These are phyloP conservation scores for Isichthys henryi DNA, from an alignment of 2,113 vertebrate genomes.

Conservation along the genomic window DNA sequence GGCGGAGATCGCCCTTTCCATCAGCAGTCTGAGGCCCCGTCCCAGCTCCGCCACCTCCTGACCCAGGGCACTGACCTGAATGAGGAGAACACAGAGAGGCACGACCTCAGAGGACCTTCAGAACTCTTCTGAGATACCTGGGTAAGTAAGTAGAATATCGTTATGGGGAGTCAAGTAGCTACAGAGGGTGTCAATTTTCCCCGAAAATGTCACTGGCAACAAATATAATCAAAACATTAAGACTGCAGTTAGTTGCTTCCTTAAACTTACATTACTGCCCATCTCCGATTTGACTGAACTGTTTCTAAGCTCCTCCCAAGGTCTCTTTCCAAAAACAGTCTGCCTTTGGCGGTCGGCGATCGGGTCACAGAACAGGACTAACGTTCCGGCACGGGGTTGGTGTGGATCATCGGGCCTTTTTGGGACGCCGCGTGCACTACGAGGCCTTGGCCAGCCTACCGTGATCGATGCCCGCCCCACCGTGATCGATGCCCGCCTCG, in stretches of 20 bases:
- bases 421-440: background rate
- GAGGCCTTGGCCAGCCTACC: background rate
- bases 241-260: background rate
- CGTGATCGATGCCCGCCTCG: conserved; percentile 30
- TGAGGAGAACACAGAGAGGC: conserved; percentile 30
- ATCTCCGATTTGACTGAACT: background rate
- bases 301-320: background rate
- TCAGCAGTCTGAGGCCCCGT: conserved; percentile 51
- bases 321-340: background rate
- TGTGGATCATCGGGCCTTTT: background rate
- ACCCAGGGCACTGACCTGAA: conserved; percentile 55
- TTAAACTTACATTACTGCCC: background rate
- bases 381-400: background rate
- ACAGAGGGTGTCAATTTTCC: background rate
- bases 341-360: background rate
- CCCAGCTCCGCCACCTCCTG: conserved; percentile 60
- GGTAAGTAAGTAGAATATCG: background rate
- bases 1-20: conserved; percentile 51
- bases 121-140: background rate
- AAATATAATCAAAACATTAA: background rate
- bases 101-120: background rate
- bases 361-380: background rate
- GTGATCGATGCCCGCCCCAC: conserved; percentile 31
- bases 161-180: background rate
- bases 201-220: background rate